Evolutionary conservation across 2,797 vertebrate genomes (phyloP).

Genomic region (Eidolon dupreanum): DNA sequence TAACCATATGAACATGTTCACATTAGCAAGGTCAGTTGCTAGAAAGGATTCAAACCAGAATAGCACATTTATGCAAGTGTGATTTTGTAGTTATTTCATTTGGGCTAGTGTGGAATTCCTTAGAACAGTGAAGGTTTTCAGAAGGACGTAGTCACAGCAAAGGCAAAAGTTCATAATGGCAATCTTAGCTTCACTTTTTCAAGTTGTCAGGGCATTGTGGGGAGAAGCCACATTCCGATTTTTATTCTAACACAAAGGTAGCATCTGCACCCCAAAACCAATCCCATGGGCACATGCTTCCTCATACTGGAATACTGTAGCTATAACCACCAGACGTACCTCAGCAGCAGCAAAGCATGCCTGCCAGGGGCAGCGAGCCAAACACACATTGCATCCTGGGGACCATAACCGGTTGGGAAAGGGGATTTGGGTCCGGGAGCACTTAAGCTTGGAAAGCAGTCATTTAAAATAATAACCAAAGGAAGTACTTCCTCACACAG

Average conservation of each 20-base stretch:
- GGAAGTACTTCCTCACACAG: constrained; percentile 61
- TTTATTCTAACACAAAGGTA: not conserved
- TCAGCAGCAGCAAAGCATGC: not conserved
- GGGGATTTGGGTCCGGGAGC: not conserved
- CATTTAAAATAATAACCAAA: constrained; percentile 65
- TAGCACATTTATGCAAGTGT: constrained; percentile 70
- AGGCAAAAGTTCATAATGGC: not conserved
- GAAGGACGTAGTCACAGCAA: not conserved
- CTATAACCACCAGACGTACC: not conserved
- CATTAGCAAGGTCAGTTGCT: constrained; percentile 82
- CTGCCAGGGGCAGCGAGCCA: not conserved
- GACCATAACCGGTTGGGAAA: not conserved
- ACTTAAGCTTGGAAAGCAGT: constrained; percentile 42
- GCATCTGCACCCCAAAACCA: not conserved
- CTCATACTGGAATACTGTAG: not conserved
- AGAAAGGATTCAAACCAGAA: constrained; percentile 69
- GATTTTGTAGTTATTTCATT: constrained; percentile 69
- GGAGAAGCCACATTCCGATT: not conserved
- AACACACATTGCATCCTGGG: not conserved
- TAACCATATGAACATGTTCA: constrained; percentile 82
- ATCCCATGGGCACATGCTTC: not conserved
- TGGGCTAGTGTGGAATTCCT: constrained; percentile 57
- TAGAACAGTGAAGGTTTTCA: constrained; percentile 55
- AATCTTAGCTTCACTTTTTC: constrained; percentile 28
- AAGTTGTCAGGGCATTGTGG: not conserved